A percentile compares a stretch with the other conserved stretches of the same genome.
Evolutionary conservation across 2,797 vertebrate species (phyloP).

Genomic region (Acipenser transmontanus): DNA sequence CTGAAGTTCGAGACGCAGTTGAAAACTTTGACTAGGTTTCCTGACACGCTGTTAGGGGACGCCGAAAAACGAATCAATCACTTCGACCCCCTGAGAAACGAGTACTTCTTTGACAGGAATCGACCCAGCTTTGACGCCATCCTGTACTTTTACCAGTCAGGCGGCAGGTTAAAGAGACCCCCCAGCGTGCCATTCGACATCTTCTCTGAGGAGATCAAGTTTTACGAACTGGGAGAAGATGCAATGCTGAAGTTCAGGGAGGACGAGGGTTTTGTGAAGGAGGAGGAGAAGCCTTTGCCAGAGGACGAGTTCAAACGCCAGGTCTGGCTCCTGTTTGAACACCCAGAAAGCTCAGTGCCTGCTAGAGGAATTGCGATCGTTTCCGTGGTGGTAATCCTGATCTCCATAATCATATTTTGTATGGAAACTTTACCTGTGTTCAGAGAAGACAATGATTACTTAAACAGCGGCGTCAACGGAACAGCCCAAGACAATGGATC

Average conservation of each 20-base stretch:
- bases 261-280: slow-evolving; percentile 95
- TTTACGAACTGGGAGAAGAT: slow-evolving; percentile 94
- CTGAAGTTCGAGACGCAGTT: slow-evolving; percentile 92
- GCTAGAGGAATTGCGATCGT: slow-evolving; percentile 94
- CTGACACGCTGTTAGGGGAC: slow-evolving; percentile 89
- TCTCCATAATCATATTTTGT: slow-evolving; percentile 97
- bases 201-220: slow-evolving; percentile 95
- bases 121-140: slow-evolving; percentile 96
- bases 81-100: slow-evolving; percentile 94
- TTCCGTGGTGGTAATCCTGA: slow-evolving; percentile 92
- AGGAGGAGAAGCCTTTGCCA: slow-evolving; percentile 86
- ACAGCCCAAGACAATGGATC: slow-evolving; percentile 63
- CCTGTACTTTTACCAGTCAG: slow-evolving; percentile 94
- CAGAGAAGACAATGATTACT: slow-evolving; percentile 84
- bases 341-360: slow-evolving; percentile 91
- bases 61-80: slow-evolving; percentile 87
- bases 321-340: slow-evolving; percentile 95
- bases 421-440: slow-evolving; percentile 97
- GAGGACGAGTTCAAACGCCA: slow-evolving; percentile 95
- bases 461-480: slow-evolving; percentile 49
- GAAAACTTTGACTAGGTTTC: slow-evolving; percentile 91
- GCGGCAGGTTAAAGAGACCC: slow-evolving; percentile 89
- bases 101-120: slow-evolving; percentile 97
- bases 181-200: slow-evolving; percentile 93
- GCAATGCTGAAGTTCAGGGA: slow-evolving; percentile 93